Evolutionary conservation across 2,797 vertebrate genomes (phyloP).

Genomic region (Leptodactylus fallax): DNA sequence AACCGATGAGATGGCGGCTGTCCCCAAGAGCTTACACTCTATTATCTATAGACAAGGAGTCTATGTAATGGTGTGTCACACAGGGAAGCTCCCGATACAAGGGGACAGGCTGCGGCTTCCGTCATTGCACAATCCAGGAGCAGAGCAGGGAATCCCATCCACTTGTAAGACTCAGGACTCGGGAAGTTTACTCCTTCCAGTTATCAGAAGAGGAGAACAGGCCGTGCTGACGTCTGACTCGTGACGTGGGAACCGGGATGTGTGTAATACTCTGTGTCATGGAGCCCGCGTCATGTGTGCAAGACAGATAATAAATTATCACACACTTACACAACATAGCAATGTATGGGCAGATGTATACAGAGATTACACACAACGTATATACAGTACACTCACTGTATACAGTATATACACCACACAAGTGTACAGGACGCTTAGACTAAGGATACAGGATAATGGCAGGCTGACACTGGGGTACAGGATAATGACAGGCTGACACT

Average conservation of each 20-base stretch:
- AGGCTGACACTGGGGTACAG: no score
- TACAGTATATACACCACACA: neutral
- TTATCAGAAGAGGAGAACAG: neutral
- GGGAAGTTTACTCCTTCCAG: slow-evolving; percentile 33
- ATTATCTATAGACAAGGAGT: no score
- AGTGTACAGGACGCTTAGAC: no score
- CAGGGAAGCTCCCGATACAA: neutral
- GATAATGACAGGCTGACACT: no score
- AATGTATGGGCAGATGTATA: neutral
- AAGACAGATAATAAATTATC: neutral
- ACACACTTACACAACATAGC: neutral
- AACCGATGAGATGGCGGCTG: no score
- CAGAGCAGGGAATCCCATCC: neutral
- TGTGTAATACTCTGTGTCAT: neutral
- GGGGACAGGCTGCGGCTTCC: neutral
- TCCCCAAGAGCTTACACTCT: neutral
- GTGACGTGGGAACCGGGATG: neutral
- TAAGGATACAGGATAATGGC: no score
- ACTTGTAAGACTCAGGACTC: neutral
- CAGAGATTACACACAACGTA: neutral
- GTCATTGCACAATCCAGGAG: neutral
- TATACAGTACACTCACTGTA: no score
- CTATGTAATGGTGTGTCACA: neutral
- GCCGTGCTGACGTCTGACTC: slow-evolving; percentile 22
- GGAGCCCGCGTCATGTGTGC: neutral